Percentiles rank a stretch among this genome's conserved stretches.
phyloP scores from a whole-genome alignment of 2,113 vertebrate species.

The Baryphthengus martii region DNA sequence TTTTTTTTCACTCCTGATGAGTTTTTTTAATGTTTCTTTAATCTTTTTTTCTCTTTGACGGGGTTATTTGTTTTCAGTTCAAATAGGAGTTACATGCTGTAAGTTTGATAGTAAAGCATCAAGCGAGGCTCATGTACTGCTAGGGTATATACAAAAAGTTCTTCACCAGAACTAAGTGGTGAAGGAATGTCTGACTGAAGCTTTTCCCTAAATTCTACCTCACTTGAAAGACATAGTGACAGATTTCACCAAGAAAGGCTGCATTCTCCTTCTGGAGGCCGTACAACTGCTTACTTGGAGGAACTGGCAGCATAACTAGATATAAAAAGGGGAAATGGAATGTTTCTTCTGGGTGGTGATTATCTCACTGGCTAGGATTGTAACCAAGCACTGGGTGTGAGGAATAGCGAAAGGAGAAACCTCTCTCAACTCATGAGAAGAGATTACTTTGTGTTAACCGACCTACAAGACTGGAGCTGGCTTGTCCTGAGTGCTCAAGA shows the following conservation, averaged over 20 bases:
- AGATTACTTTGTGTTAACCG: slow-evolving; percentile 22
- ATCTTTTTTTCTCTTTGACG: not conserved
- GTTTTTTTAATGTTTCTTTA: not conserved
- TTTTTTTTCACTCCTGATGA: accelerated
- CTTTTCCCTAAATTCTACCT: slow-evolving; percentile 21
- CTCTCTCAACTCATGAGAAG: not conserved
- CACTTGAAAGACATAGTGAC: not conserved
- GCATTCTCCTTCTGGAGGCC: slow-evolving; percentile 5
- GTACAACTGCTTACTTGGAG: slow-evolving; percentile 29
- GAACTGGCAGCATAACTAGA: slow-evolving; percentile 49
- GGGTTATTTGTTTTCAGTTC: not conserved
- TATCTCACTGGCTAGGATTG: slow-evolving; percentile 69
- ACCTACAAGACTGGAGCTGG: not conserved
- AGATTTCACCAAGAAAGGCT: slow-evolving; percentile 21
- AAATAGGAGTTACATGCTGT: not conserved
- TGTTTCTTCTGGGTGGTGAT: slow-evolving; percentile 52
- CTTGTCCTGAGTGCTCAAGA: not conserved
- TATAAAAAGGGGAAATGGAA: slow-evolving; percentile 66
- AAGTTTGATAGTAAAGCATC: not conserved
- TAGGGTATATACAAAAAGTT: not conserved
- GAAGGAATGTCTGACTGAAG: not conserved
- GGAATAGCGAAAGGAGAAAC: slow-evolving; percentile 32
- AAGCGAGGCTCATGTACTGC: not conserved
- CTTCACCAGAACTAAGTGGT: not conserved
- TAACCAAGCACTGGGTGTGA: slow-evolving; percentile 48